Percentiles rank a stretch among this genome's conserved stretches.
Conservation (phyloP, 2,797 vertebrate species). For the Malurus splendens region DNA sequence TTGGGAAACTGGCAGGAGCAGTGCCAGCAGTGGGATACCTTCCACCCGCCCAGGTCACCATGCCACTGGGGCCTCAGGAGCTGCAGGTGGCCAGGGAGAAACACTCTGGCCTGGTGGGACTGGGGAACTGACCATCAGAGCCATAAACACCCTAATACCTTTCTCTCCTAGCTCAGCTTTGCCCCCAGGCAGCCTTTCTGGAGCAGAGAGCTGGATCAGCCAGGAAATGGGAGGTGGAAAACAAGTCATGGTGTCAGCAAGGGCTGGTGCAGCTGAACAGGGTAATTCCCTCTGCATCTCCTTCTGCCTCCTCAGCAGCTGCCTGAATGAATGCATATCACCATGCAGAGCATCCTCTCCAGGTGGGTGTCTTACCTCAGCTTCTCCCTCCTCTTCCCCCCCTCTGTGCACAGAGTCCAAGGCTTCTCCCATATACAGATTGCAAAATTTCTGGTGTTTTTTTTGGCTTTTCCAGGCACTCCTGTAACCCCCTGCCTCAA, state of each 20-base stretch:
- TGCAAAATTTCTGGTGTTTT: not conserved
- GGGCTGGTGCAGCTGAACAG: not conserved
- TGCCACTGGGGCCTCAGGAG: not conserved
- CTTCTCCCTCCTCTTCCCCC: not conserved
- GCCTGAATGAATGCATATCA: not conserved
- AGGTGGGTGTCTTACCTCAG: not conserved
- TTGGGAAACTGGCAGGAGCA: not conserved
- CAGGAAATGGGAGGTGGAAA: not conserved
- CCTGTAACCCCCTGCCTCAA: not conserved
- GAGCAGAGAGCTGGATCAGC: not conserved
- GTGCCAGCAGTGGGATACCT: rapidly evolving
- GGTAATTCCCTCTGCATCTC: not conserved
- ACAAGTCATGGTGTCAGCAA: not conserved
- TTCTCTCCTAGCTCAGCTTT: not conserved
- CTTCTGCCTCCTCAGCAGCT: not conserved
- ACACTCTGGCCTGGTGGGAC: not conserved
- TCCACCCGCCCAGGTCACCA: not conserved
- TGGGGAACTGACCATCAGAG: not conserved
- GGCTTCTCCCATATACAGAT: not conserved
- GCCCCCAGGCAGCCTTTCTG: not conserved
- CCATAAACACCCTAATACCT: not conserved
- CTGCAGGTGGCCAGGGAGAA: not conserved
- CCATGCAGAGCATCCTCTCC: not conserved
- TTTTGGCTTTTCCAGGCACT: not conserved
- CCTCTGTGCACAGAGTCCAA: not conserved